Evolutionary conservation across 2,888 invertebrate genomes (phyloP), one percentile per base, ranked within the genome.

Genomic region (Teleiodes luculella): DNA sequence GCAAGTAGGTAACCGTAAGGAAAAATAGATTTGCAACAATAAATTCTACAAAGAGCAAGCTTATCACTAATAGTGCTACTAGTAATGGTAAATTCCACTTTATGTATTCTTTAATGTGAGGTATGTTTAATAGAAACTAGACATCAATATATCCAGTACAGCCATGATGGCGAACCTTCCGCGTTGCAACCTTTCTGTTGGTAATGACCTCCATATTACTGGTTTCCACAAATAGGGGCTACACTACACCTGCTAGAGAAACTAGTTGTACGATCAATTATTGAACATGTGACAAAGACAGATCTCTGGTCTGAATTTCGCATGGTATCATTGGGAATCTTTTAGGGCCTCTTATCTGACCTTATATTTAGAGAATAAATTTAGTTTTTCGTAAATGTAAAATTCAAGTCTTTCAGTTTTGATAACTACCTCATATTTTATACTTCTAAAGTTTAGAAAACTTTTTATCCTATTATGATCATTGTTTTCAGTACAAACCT

Each of bases 191-290:
- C 43, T 43, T 43, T 43, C 43, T 43, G 43, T 43, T 28, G 43
- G 28, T 43, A 43, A 43, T 43, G 43, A 43, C 43, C 43, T 43
- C 43, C 24, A 28, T 43, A 43, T n/a, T 20, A 43, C 43, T 24
- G 28, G 43, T 43, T 33, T 43, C 13, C 43, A 43, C 43, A 43
- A 43, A 43, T 43, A 43, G 43, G 43, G 43, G 10, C 6, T n/a
- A n/a, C 28, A 20, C 2, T 28, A 28, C 28, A 43, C 24, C 43
- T 43, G 28, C 24, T 13, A 24, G 43, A 28, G 43, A 43, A 43
- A 43, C 43, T 43, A 28, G 43, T 43, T 43, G 24, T 24, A 28
- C 20, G 43, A 43, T 43, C 43, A 20, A 43, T 43, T n/a, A 43
- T 43, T 43, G 13, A 5, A 6, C n/a, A 28, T 43, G 6, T 43